A percentile compares a stretch with the other conserved stretches of the same genome.
phyloP scores from a whole-genome alignment of 2,888 invertebrate genomes.

The Belgica antarctica region DNA sequence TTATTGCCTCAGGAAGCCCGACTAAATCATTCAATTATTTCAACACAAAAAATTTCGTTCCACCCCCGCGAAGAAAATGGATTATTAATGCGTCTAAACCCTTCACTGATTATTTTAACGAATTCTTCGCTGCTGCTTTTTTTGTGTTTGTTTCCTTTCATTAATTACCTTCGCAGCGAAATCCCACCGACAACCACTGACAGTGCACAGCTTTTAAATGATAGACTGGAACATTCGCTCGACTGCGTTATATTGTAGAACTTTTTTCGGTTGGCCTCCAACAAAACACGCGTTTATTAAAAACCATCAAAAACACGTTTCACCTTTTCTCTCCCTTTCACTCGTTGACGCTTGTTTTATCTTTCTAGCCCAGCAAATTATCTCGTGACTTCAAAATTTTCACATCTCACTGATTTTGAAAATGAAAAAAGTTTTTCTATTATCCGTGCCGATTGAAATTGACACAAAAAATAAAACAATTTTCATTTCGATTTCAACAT shows the following conservation, averaged over 20 bases:
- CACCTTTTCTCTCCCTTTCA: conserved; percentile 1
- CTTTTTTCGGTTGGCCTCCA: too few relatives aligned
- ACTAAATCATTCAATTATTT: too few relatives aligned
- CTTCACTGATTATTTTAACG: conserved; percentile 13
- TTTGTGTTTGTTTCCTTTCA: neutral
- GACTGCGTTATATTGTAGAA: too few relatives aligned
- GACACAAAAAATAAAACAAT: conserved; percentile 16
- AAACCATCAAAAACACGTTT: conserved; percentile 23
- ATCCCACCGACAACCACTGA: neutral
- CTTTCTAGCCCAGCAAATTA: neutral
- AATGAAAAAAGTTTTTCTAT: conserved; percentile 29
- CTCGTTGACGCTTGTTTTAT: neutral
- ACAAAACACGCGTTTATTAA: neutral
- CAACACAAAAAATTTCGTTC: too few relatives aligned
- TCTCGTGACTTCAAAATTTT: conserved; percentile 41
- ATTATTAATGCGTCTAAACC: conserved; percentile 8
- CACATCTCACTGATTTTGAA: conserved; percentile 35
- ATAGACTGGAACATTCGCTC: neutral
- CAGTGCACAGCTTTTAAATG: neutral
- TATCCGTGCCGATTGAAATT: conserved; percentile 37
- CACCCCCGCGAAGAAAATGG: neutral
- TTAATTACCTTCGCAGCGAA: conserved; percentile 8
- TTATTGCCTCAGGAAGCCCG: too few relatives aligned
- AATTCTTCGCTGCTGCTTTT: neutral
- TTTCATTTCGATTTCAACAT: conserved; percentile 1